phyloP scores from a whole-genome alignment of 1,140 invertebrate genomes.

The Drosophila pandora region DNA sequence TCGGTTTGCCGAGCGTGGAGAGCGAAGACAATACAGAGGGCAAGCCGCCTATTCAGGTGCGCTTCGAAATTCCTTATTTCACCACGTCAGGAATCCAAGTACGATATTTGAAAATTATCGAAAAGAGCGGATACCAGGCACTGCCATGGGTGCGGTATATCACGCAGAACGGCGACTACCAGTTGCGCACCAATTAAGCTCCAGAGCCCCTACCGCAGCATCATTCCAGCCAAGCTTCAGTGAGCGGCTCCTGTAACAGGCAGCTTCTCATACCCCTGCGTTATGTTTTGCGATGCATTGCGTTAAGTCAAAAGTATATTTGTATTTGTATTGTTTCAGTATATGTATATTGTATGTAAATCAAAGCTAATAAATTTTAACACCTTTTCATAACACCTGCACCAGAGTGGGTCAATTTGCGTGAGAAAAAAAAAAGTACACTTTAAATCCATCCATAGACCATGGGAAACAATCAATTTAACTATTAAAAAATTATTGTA shows the following conservation, averaged over 20 bases:
- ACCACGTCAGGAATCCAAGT: conserved; percentile 99
- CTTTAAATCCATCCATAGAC: background rate
- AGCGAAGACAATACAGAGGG: conserved; percentile 96
- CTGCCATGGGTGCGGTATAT: conserved; percentile 99
- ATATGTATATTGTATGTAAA: conserved; percentile 77
- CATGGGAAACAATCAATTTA: background rate
- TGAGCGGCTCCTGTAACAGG: conserved; percentile 54
- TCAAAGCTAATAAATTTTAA: conserved; percentile 75
- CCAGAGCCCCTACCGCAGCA: conserved; percentile 21
- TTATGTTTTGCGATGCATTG: conserved; percentile 49
- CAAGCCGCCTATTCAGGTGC: conserved; percentile 99
- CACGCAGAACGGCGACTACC: conserved; percentile 99
- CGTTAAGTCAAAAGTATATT: conserved; percentile 57
- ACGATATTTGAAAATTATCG: conserved; percentile 99
- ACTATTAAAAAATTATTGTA: background rate
- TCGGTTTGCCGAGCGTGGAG: conserved; percentile 98
- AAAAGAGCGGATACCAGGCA: conserved; percentile 99
- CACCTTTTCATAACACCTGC: conserved; percentile 48
- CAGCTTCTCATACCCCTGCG: conserved; percentile 38
- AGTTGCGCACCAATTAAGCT: conserved; percentile 94
- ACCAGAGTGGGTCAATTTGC: conserved; percentile 24
- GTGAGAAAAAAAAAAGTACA: background rate
- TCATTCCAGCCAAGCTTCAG: conserved; percentile 75
- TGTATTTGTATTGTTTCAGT: conserved; percentile 59
- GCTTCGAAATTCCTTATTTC: conserved; percentile 99